Base-by-base conservation (phyloP, 64 coral and sea anemone genomes). In the Acropora tenuis region DNA sequence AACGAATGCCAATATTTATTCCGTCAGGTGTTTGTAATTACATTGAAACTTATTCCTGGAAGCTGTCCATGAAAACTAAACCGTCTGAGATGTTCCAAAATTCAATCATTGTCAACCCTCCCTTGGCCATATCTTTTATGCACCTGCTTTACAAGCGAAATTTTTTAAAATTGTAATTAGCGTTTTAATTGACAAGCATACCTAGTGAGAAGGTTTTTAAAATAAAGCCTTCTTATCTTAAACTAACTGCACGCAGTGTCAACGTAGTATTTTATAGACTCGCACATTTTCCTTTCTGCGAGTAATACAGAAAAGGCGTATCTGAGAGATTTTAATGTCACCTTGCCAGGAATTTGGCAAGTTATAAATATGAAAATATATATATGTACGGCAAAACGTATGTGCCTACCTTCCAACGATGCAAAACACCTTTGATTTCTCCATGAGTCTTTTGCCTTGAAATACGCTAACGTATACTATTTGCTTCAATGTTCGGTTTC, bases 321-420 rank as follows among this genome's bases (percentile, higher is more conserved):
- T 30, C 30, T 30, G 30, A 30, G 30, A 30, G 52, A 55, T 55
- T 55, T 7, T 55, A 7, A 55, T 55, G 10, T 55, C 10, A 0
- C 6, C 6, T 10, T 55, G 3, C 10, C 52, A 55, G 52, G 52
- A 8, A 75, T 75, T 44, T 44, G 40, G 73, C 73, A 73, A 8
- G n/a, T 73, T 73, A 63, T 63, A 12, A 63, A 63, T 63, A 63
- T 13, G 42, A 43, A 75, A 75, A 42, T 40, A 75, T 41, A 30
- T 30, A 30, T 30, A 30, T 30, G 30, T 30, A 30, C 30, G 30
- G 30, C 30, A 30, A 30, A 30, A 30, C 30, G 30, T 30, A 30
- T 30, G 13, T 50, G 18, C 82, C 18, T 30, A 85, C 82, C 80
- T 83, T 83, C 82, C 82, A 71, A 85, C 82, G 43, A 85, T 7